Conservation (phyloP, 1,140 invertebrate species). For the Palaemon carinicauda region DNA sequence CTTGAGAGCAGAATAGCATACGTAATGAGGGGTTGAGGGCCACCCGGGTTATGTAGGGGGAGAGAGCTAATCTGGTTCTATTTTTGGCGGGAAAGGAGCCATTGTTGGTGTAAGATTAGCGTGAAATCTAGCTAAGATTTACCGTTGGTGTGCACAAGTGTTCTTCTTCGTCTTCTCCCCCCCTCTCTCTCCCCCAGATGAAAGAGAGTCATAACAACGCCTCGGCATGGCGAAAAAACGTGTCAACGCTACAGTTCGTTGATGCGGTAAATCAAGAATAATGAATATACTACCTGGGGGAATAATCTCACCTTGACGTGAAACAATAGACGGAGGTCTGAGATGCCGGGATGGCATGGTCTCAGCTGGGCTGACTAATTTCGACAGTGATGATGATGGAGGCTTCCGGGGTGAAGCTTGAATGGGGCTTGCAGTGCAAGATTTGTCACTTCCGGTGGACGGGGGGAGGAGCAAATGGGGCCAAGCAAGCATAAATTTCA, state of each 20-base stretch:
- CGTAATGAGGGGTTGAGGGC: too few species aligned
- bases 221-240: background rate
- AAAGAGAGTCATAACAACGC: too few species aligned
- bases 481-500: too few species aligned
- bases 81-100: conserved; percentile 8
- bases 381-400: background rate
- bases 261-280: background rate
- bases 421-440: too few species aligned
- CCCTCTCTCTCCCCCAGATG: too few species aligned
- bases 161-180: background rate
- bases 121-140: conserved; percentile 7
- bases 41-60: background rate
- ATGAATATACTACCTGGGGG: background rate
- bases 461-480: too few species aligned
- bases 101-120: conserved; percentile 6
- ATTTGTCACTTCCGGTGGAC: background rate
- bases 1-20: too few species aligned
- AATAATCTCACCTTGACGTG: background rate
- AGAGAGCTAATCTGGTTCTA: background rate
- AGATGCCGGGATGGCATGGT: too few species aligned
- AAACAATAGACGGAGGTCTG: too few species aligned
- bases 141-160: background rate
- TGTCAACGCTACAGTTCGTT: background rate
- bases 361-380: too few species aligned
- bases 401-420: background rate